Conservation (phyloP, 2,797 vertebrate genomes). For the Enteromius radiatus region DNA sequence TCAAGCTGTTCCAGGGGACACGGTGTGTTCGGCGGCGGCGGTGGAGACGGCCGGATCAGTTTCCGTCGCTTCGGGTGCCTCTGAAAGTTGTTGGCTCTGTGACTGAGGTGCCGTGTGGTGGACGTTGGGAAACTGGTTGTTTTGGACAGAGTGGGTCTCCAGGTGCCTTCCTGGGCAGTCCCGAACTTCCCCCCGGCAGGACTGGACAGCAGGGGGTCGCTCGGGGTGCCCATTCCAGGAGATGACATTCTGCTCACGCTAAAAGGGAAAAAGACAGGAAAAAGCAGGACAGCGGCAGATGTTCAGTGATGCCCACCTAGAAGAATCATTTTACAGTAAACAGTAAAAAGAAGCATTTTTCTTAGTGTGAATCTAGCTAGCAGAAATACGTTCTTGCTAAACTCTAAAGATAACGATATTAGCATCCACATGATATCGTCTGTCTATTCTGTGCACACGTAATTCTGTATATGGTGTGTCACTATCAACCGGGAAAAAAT, state of each 20-base stretch:
- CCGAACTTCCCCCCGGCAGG: conserved; percentile 73
- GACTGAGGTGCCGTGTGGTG: conserved; percentile 89
- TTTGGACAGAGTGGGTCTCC: conserved; percentile 81
- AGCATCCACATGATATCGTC: no score
- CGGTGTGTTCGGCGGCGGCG: conserved; percentile 93
- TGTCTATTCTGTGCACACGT: no score
- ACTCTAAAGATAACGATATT: no score
- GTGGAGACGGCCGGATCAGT: conserved; percentile 89
- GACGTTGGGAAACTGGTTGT: conserved; percentile 82
- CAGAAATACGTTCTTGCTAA: no score
- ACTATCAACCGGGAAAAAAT: no score
- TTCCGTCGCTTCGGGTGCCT: conserved; percentile 92
- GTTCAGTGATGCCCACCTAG: background rate
- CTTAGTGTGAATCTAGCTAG: no score
- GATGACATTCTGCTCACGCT: conserved; percentile 74
- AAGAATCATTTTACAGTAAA: background rate
- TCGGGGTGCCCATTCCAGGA: conserved; percentile 81
- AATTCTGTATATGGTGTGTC: no score
- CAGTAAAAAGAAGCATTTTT: background rate
- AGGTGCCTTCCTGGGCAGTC: conserved; percentile 73
- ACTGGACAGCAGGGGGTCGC: conserved; percentile 80
- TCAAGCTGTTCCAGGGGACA: conserved; percentile 89
- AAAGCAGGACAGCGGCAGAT: background rate
- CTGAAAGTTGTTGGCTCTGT: conserved; percentile 98
- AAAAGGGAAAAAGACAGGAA: background rate